Evolutionary conservation across 2,797 vertebrate species (phyloP), one percentile per base, ranked within the genome.

Genomic region (Anisognathus igniventris): DNA sequence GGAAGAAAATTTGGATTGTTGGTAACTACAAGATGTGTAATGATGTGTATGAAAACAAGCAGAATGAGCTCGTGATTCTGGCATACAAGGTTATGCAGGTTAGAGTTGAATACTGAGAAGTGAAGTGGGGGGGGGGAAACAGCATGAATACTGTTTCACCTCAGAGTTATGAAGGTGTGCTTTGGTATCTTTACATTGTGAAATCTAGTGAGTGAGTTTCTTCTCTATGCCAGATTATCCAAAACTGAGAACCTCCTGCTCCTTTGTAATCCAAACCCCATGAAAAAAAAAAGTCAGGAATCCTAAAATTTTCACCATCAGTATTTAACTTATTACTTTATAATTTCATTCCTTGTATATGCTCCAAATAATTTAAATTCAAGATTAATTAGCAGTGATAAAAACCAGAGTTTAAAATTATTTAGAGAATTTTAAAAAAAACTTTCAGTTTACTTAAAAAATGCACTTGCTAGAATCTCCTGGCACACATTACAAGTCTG

Each of bases 1-100:
- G 96, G 92, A 93, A 94, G 97, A 96, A 94, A 94, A 95, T 90
- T 70, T 92, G 91, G 90, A 88, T 97, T 93, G 95, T 86, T 94
- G 95, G 92, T 79, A 97, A 88, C 93, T 96, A 96, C 94, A 91
- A 96, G 96, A 96, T 91, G 95, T 93, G 93, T 96, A 95, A 97
- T 97, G 97, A 97, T 96, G 97, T 97, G 96, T 91, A 97, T 88
- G 95, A 94, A 96, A 89, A 96, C 95, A 96, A 96, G 97, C 95
- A 96, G 80, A 90, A 96, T 96, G 96, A 96, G 82, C 51, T 95
- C 88, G 92, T 94, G 94, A 95, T 96, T 97, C 85, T 95, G 77
- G 87, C 90, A 97, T 86, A 94, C 79, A 91, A 73, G 90, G 86
- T 95, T 96, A 95, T 85, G 85, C 35, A 74, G 71, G 85, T 95